Percentiles rank a stretch among this genome's conserved stretches.
phyloP scores from a whole-genome alignment of 1,140 invertebrate species.

The Chironomus striatipennis region DNA sequence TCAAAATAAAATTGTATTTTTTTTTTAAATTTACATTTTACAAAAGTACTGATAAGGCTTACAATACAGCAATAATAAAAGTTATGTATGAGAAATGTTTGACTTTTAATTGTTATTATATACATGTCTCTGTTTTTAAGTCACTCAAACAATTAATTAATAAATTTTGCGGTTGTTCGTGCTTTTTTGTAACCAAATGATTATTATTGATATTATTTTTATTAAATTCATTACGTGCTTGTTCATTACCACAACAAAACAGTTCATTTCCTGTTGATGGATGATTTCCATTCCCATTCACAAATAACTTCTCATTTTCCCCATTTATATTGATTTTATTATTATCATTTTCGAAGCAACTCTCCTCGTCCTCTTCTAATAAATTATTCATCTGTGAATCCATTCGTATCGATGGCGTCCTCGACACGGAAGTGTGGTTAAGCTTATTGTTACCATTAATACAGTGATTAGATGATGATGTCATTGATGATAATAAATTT shows the following conservation, averaged over 20 bases:
- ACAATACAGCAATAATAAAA: neutral
- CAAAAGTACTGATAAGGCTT: neutral
- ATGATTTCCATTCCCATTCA: neutral
- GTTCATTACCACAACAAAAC: neutral
- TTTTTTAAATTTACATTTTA: neutral
- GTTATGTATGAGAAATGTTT: neutral
- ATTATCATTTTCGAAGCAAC: neutral
- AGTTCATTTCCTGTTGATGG: neutral
- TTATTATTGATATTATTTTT: neutral
- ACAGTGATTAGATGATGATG: neutral
- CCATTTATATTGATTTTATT: neutral
- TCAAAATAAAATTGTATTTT: neutral
- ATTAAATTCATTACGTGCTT: neutral
- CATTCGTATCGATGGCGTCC: neutral
- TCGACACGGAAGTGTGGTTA: too few relatives aligned
- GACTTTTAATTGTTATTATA: slow-evolving; percentile 10
- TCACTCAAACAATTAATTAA: slow-evolving; percentile 15
- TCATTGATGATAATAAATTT: neutral
- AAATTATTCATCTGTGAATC: slow-evolving; percentile 14
- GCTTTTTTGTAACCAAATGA: neutral
- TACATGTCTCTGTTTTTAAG: slow-evolving; percentile 22
- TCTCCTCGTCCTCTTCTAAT: neutral
- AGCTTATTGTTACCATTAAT: neutral
- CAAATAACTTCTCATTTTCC: neutral
- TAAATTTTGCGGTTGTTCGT: slow-evolving; percentile 11